A percentile compares a stretch with the other conserved stretches of the same genome.
Evolutionary conservation across 2,888 invertebrate genomes (phyloP).

Genomic region (Drosophila colorata): DNA sequence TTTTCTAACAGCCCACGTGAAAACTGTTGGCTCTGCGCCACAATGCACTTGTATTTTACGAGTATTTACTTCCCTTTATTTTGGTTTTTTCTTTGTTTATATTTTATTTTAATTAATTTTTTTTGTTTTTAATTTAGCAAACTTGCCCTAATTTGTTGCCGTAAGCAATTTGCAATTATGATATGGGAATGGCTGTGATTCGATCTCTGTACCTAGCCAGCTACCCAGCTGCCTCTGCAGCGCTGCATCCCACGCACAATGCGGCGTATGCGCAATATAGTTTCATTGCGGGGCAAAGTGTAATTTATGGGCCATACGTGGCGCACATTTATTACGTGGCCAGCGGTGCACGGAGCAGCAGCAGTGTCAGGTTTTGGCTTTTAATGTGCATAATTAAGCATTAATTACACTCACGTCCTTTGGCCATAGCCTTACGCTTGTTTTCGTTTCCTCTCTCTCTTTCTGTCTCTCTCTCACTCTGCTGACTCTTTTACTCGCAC

Average conservation of each 20-base stretch:
- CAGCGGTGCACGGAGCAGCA: constrained; percentile 41
- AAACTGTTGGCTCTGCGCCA: constrained; percentile 31
- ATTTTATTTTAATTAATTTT: constrained; percentile 3
- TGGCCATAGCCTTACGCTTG: constrained; percentile 3
- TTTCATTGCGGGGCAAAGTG: constrained; percentile 57
- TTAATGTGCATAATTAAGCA: constrained; percentile 81
- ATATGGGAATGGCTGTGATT: constrained; percentile 44
- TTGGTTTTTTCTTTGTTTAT: background rate
- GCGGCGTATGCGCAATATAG: constrained; percentile 60
- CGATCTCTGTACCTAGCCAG: constrained; percentile 17
- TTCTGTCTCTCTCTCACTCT: background rate
- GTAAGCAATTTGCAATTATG: constrained; percentile 68
- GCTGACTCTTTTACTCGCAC: background rate
- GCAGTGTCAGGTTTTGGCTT: constrained; percentile 73
- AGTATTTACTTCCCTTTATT: constrained; percentile 14
- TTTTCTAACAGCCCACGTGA: constrained; percentile 19
- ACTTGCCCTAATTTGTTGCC: constrained; percentile 47
- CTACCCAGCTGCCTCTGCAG: background rate
- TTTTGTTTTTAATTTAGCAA: constrained; percentile 33
- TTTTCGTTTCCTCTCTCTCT: background rate
- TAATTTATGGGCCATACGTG: constrained; percentile 74
- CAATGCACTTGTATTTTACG: constrained; percentile 26
- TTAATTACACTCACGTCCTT: constrained; percentile 72
- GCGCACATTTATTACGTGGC: constrained; percentile 72
- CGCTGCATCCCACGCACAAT: constrained; percentile 1